Conservation (phyloP, 2,797 vertebrate genomes). For the Neoniphon sammara region DNA sequence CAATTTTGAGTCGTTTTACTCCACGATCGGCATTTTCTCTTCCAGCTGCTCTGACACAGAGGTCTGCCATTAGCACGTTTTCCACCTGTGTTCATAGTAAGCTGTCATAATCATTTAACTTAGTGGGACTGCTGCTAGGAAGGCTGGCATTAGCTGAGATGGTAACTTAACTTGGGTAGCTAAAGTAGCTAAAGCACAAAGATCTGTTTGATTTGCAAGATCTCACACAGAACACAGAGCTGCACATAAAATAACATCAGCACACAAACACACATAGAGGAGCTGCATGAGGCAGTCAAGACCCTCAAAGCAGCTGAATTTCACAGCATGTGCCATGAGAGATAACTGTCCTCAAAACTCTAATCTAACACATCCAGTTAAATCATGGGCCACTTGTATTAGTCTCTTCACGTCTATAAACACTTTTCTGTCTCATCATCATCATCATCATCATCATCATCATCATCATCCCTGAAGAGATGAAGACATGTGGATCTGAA, state of each 20-base stretch:
- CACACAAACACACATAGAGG: neutral
- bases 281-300: neutral
- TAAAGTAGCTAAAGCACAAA: neutral
- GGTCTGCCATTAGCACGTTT: conserved; percentile 42
- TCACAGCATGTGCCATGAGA: neutral
- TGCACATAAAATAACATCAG: neutral
- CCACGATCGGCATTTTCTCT: conserved; percentile 5
- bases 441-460: neutral
- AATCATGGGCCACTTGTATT: neutral
- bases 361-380: neutral
- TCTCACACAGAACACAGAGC: too few relatives aligned
- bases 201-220: too few relatives aligned
- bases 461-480: neutral
- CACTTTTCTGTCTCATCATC: too few relatives aligned
- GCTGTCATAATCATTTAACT: conserved; percentile 49
- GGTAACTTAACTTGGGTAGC: conserved; percentile 23
- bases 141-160: conserved; percentile 38
- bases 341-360: neutral
- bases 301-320: too few relatives aligned
- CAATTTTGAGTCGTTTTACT: conserved; percentile 52
- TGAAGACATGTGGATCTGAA: neutral
- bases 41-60: conserved; percentile 33
- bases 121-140: neutral
- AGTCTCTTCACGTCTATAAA: neutral
- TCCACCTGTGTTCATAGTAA: conserved; percentile 41